A percentile compares a stretch with the other conserved stretches of the same genome.
Conservation (phyloP, 2,113 vertebrate genomes). For the Oreocharis arfaki region DNA sequence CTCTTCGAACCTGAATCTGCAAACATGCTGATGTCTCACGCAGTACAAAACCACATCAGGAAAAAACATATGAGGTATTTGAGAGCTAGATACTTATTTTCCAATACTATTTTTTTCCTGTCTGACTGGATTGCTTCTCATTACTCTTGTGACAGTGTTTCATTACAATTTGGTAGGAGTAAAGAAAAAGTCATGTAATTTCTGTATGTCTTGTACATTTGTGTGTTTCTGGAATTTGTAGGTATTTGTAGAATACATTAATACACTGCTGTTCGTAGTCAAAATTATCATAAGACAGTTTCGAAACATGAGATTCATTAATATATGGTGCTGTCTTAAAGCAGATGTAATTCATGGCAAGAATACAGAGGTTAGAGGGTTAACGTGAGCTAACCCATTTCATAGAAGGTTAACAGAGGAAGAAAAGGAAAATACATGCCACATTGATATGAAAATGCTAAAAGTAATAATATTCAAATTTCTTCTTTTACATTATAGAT, state of each 20-base stretch:
- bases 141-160: background rate
- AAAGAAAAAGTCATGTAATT: background rate
- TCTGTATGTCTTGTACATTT: background rate
- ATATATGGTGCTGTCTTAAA: background rate
- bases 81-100: background rate
- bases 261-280: background rate
- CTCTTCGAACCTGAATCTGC: background rate
- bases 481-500: background rate
- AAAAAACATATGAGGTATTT: background rate
- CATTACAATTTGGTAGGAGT: background rate
- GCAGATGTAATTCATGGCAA: background rate
- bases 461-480: background rate
- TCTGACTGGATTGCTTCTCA: background rate
- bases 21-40: fast-evolving
- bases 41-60: background rate
- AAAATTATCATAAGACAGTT: background rate
- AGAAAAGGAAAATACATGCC: background rate
- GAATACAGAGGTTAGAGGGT: background rate
- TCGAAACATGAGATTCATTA: background rate
- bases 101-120: background rate
- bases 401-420: background rate
- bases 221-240: background rate
- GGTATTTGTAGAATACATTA: background rate
- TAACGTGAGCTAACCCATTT: background rate
- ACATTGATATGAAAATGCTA: background rate